These are phyloP conservation scores for Peromyscus polionotus DNA, from an alignment of 2,113 vertebrate species.

Conservation along the genomic window DNA sequence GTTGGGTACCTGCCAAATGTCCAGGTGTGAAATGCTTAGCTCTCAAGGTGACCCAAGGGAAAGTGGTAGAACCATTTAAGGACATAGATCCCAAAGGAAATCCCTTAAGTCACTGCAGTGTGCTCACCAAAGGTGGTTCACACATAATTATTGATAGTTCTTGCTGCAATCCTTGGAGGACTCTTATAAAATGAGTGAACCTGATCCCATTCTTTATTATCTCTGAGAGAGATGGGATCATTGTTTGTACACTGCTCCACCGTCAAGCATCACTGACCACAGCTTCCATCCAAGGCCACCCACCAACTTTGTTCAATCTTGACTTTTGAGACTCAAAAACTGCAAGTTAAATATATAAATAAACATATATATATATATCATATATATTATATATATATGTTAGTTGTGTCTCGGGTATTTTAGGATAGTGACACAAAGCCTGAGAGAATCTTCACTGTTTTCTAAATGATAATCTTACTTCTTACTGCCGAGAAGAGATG, in stretches of 20 bases:
- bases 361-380: neutral
- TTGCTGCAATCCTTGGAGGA: neutral
- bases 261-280: rapidly evolving
- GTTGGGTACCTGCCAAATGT: neutral
- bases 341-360: neutral
- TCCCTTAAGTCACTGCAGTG: neutral
- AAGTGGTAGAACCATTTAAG: neutral
- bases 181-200: neutral
- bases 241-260: too few relatives aligned
- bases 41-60: neutral
- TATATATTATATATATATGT: too few relatives aligned
- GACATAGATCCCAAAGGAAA: neutral
- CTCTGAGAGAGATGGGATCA: neutral
- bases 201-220: neutral
- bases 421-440: neutral
- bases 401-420: neutral
- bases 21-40: neutral
- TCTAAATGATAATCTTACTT: conserved; percentile 37
- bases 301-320: neutral
- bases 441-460: conserved; percentile 35
- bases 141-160: neutral
- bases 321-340: neutral
- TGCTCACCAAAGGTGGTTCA: neutral
- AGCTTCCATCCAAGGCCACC: neutral
- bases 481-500: conserved; percentile 18